Conservation (phyloP, 2,113 vertebrate species). For the Cathartes aura region DNA sequence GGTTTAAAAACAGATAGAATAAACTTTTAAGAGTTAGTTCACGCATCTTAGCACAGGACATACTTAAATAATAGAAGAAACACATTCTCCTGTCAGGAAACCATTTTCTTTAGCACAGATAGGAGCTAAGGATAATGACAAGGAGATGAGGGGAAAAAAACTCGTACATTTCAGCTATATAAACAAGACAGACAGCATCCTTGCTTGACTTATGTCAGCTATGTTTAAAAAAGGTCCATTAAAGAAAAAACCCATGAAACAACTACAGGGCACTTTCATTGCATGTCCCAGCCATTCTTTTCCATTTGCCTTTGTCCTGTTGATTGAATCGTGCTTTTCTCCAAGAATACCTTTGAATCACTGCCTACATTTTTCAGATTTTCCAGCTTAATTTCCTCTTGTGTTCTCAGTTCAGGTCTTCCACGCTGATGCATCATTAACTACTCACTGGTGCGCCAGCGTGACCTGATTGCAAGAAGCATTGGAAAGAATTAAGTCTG, state of each 20-base stretch:
- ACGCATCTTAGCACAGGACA: not conserved
- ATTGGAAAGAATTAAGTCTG: not conserved
- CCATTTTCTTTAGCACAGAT: not conserved
- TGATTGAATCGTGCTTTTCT: not conserved
- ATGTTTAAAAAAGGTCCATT: not conserved
- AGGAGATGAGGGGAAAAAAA: not conserved
- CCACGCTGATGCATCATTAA: slow-evolving; percentile 23
- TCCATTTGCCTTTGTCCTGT: not conserved
- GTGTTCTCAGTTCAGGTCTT: not conserved
- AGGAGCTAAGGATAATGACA: not conserved
- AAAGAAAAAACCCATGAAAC: not conserved
- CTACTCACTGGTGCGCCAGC: not conserved
- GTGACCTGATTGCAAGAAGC: not conserved
- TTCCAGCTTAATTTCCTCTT: slow-evolving; percentile 12
- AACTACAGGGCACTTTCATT: not conserved
- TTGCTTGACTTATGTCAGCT: not conserved
- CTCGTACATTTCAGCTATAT: not conserved
- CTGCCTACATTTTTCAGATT: slow-evolving; percentile 1
- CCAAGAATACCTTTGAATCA: not conserved
- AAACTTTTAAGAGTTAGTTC: not conserved
- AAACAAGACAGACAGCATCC: not conserved
- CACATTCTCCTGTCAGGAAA: not conserved
- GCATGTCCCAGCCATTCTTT: not conserved
- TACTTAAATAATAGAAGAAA: not conserved
- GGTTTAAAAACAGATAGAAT: not conserved